Percentiles rank a stretch among this genome's conserved stretches.
Evolutionary conservation across 1,140 invertebrate species (phyloP).

Genomic region (Aphelenchoides fujianensis): DNA sequence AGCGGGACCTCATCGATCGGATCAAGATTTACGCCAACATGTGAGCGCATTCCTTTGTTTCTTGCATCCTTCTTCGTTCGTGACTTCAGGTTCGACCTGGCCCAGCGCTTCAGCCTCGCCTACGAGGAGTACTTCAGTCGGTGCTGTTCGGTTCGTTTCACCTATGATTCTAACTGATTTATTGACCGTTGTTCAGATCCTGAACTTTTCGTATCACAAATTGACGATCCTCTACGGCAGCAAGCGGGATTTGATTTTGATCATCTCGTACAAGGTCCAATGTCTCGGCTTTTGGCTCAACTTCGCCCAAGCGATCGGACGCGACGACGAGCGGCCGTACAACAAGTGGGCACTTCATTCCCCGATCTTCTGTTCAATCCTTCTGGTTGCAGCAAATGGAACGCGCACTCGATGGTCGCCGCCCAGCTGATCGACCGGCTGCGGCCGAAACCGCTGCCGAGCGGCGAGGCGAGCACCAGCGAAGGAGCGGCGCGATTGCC

Average conservation of each 20-base stretch:
- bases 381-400: not conserved
- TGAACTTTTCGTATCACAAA: not conserved
- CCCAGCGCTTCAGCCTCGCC: not conserved
- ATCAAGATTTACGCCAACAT: constrained; percentile 10
- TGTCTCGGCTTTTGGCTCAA: not conserved
- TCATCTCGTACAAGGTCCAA: not conserved
- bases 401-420: not conserved
- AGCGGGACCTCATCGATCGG: not conserved
- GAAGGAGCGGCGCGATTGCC: not conserved
- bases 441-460: not conserved
- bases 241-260: not conserved
- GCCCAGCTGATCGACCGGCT: not conserved
- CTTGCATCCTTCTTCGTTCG: too few relatives aligned
- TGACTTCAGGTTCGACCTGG: too few relatives aligned
- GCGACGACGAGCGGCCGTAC: not conserved
- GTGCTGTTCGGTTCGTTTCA: too few relatives aligned
- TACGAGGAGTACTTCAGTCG: not conserved
- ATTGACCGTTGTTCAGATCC: not conserved
- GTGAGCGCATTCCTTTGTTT: too few relatives aligned
- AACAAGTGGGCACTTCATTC: not conserved
- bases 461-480: not conserved
- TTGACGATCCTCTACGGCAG: not conserved
- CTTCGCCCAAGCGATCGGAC: not conserved
- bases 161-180: too few relatives aligned
- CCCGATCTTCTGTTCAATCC: not conserved